These are phyloP conservation scores for Drosophila yakuba DNA, from an alignment of 1,140 invertebrate genomes.

Conservation along the genomic window DNA sequence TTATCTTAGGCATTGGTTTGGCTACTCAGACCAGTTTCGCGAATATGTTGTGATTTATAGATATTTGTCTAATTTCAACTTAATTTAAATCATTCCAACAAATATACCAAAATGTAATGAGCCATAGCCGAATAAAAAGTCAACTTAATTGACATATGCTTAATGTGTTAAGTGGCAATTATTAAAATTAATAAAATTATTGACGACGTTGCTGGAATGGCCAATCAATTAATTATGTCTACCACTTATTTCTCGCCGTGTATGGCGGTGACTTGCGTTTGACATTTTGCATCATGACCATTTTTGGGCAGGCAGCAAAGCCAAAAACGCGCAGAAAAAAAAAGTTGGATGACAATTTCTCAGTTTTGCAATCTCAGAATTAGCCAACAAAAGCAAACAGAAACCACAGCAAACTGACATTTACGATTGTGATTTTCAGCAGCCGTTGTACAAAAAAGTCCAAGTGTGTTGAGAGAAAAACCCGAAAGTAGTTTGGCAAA, in stretches of 20 bases:
- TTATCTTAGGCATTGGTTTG: conserved; percentile 31
- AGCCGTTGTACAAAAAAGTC: conserved; percentile 29
- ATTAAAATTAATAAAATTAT: not conserved
- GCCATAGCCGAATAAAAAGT: not conserved
- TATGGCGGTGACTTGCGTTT: conserved; percentile 56
- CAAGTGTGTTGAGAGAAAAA: conserved; percentile 11
- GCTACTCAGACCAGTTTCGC: conserved; percentile 36
- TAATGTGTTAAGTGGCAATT: no score
- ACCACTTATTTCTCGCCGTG: conserved; percentile 35
- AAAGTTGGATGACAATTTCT: conserved; percentile 47
- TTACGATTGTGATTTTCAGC: conserved; percentile 40
- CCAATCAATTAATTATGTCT: conserved; percentile 12
- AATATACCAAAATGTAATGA: not conserved
- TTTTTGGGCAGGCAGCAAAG: conserved; percentile 52
- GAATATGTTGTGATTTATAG: conserved; percentile 15
- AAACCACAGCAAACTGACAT: conserved; percentile 54
- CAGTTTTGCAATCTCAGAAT: conserved; percentile 64
- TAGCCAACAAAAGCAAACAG: conserved; percentile 58
- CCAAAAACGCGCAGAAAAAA: conserved; percentile 32
- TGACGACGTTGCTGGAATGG: not conserved
- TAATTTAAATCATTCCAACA: conserved; percentile 18
- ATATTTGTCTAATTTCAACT: conserved; percentile 24
- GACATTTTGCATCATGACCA: conserved; percentile 72
- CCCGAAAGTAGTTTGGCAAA: conserved; percentile 36
- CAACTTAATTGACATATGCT: no score